Conservation (phyloP, 2,888 invertebrate genomes). For the Temnothorax ravouxi region DNA sequence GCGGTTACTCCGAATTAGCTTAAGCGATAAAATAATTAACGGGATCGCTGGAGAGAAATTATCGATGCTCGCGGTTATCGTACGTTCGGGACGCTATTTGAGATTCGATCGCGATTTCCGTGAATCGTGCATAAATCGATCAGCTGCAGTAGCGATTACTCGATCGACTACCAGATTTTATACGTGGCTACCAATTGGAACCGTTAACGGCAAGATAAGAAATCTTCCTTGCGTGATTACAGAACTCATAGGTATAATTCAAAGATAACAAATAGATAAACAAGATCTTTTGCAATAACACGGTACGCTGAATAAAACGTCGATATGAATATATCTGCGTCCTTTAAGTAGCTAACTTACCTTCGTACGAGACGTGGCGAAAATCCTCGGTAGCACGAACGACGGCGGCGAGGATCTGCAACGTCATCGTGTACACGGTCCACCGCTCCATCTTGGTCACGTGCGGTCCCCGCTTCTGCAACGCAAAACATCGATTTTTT, state of each 20-base stretch:
- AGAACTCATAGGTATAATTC: background rate
- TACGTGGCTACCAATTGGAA: background rate
- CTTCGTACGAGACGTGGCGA: constrained; percentile 83
- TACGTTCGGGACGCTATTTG: background rate
- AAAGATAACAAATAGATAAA: constrained; percentile 1
- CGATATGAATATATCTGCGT: background rate
- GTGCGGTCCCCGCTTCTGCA: constrained; percentile 30
- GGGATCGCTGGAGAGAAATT: constrained; percentile 20
- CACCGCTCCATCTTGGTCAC: constrained; percentile 67
- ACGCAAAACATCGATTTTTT: constrained; percentile 23
- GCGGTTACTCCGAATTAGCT: constrained; percentile 26
- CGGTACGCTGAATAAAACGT: background rate
- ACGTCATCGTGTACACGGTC: constrained; percentile 65
- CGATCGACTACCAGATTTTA: constrained; percentile 4
- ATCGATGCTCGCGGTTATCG: constrained; percentile 13
- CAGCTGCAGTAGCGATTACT: background rate
- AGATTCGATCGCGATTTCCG: constrained; percentile 26
- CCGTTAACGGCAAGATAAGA: constrained; percentile 13
- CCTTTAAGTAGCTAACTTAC: constrained; percentile 70
- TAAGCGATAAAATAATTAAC: constrained; percentile 50
- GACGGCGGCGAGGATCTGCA: constrained; percentile 66
- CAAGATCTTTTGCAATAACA: background rate
- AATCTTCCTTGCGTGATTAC: background rate
- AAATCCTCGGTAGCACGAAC: constrained; percentile 78
- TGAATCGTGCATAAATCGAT: background rate